Percentiles rank a stretch among this genome's conserved stretches.
These are phyloP conservation scores for Propithecus perrieri DNA, from an alignment of 2,797 vertebrate species.

Conservation along the genomic window DNA sequence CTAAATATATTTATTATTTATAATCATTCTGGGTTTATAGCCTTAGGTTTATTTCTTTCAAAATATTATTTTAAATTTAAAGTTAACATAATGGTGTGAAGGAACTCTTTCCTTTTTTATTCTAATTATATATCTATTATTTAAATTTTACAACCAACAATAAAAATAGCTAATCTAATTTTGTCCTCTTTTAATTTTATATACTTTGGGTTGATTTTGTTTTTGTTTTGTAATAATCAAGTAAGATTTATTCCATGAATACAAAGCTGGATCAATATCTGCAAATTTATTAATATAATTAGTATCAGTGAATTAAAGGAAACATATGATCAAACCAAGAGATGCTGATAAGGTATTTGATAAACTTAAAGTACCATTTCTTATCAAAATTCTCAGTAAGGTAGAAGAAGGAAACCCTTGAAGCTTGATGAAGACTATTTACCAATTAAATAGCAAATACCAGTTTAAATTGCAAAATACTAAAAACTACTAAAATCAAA, in stretches of 20 bases:
- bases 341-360: not conserved
- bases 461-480: not conserved
- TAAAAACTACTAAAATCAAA: not conserved
- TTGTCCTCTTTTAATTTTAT: not conserved
- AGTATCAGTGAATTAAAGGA: not conserved
- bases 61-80: not conserved
- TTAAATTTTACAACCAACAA: not conserved
- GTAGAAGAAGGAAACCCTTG: not conserved
- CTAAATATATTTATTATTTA: not conserved
- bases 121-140: not conserved
- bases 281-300: not conserved
- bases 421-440: not conserved
- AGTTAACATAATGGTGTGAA: not conserved
- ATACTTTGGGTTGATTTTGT: not conserved
- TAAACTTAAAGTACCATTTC: not conserved
- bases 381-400: not conserved
- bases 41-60: conserved; percentile 6
- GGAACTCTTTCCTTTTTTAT: not conserved
- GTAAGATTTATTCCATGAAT: not conserved
- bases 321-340: not conserved
- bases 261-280: not conserved
- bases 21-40: not conserved
- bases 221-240: not conserved
- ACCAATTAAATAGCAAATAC: not conserved
- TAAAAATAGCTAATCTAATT: not conserved